Evolutionary conservation across 2,797 vertebrate genomes (phyloP).

Genomic region (Podarcis siculus): DNA sequence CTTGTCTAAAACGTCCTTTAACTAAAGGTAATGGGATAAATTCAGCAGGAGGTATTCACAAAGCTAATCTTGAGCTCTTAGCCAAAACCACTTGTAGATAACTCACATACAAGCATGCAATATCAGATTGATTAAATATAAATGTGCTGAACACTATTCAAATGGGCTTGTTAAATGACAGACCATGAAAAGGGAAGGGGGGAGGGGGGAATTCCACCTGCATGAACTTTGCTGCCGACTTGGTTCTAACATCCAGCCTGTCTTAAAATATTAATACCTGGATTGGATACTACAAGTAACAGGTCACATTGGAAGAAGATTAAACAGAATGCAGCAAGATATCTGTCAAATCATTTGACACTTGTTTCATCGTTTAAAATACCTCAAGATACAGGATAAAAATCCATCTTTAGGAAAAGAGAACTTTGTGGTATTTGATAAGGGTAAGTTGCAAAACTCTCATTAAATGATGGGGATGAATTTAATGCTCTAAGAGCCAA

Average conservation of each 20-base stretch:
- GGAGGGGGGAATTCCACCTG: background rate
- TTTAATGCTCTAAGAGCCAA: background rate
- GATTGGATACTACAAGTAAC: slow-evolving; percentile 58
- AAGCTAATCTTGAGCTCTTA: background rate
- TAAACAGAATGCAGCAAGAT: slow-evolving; percentile 39
- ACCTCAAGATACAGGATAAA: background rate
- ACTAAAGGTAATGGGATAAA: slow-evolving; percentile 29
- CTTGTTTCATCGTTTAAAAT: slow-evolving; percentile 43
- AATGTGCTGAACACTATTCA: slow-evolving; percentile 17
- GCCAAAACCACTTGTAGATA: background rate
- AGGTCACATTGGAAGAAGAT: slow-evolving; percentile 54
- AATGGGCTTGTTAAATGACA: slow-evolving; percentile 37
- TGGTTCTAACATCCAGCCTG: slow-evolving; percentile 41
- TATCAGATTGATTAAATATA: slow-evolving; percentile 21
- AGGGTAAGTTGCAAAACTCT: background rate
- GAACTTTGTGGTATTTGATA: background rate
- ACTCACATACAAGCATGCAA: slow-evolving; percentile 13
- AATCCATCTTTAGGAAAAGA: background rate
- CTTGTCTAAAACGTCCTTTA: background rate
- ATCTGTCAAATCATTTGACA: slow-evolving; percentile 34
- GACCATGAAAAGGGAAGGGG: background rate
- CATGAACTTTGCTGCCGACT: slow-evolving; percentile 50
- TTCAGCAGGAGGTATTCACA: background rate
- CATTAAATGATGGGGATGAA: background rate
- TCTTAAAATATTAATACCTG: slow-evolving; percentile 71